Conservation (phyloP, 2,797 vertebrate genomes). For the Falco biarmicus region DNA sequence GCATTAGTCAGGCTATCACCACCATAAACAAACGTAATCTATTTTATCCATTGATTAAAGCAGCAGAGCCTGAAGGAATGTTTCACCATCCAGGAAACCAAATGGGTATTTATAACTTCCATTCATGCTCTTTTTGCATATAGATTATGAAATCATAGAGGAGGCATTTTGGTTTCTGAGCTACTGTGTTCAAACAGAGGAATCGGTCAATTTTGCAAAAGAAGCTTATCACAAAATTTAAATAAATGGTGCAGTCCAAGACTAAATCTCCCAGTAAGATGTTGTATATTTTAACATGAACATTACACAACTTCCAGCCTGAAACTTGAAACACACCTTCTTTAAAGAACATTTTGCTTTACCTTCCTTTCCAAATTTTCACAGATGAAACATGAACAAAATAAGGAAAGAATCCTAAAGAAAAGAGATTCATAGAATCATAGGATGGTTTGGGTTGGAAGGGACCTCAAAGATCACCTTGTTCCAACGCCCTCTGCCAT, state of each 20-base stretch:
- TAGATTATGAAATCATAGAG: not conserved
- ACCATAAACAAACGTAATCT: slow-evolving; percentile 23
- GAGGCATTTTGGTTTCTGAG: not conserved
- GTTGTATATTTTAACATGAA: not conserved
- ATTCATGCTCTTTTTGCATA: not conserved
- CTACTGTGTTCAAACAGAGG: not conserved
- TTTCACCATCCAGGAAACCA: slow-evolving; percentile 10
- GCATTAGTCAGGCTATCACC: slow-evolving; percentile 2
- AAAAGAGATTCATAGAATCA: not conserved
- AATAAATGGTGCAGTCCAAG: not conserved
- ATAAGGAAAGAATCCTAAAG: not conserved
- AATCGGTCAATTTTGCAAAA: not conserved
- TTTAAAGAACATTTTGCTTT: not conserved
- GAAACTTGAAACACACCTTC: not conserved
- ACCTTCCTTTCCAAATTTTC: not conserved
- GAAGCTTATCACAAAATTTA: not conserved
- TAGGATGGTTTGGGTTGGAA: too few species aligned
- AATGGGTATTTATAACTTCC: not conserved
- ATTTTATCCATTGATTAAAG: slow-evolving; percentile 51
- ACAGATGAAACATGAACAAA: not conserved
- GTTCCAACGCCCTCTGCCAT: too few species aligned
- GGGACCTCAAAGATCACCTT: too few species aligned
- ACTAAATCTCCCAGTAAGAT: not conserved
- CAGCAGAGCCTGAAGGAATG: slow-evolving; percentile 11
- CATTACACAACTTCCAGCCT: not conserved